These are phyloP conservation scores for Dexiosoma caninum DNA, from an alignment of 2,888 invertebrate genomes.

Conservation along the genomic window DNA sequence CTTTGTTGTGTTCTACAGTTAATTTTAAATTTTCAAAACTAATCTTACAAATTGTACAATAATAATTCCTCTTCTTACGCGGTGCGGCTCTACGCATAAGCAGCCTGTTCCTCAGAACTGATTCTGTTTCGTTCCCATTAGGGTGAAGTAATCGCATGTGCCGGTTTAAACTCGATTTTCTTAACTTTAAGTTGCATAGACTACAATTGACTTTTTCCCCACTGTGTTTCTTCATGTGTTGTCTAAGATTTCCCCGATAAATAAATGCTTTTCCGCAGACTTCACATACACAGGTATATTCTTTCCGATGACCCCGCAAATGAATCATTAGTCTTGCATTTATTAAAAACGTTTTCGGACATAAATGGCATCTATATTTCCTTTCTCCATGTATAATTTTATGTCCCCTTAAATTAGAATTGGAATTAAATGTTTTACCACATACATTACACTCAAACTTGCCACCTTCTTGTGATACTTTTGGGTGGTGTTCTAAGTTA, in stretches of 20 bases:
- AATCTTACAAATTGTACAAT: not conserved
- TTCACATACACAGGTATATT: slow-evolving; percentile 26
- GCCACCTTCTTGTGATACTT: not conserved
- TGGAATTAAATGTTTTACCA: not conserved
- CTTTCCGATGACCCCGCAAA: not conserved
- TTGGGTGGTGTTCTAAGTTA: not conserved
- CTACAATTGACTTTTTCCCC: slow-evolving; percentile 22
- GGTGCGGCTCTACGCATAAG: not conserved
- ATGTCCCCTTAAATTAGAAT: not conserved
- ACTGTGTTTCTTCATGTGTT: slow-evolving; percentile 21
- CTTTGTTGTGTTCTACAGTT: slow-evolving; percentile 37
- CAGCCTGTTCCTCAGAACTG: not conserved
- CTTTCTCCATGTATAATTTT: slow-evolving; percentile 2
- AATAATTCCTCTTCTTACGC: not conserved
- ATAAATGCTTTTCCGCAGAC: slow-evolving; percentile 17
- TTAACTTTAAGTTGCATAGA: slow-evolving; percentile 32
- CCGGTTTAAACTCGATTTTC: not conserved
- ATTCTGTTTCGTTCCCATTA: not conserved
- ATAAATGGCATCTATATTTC: slow-evolving; percentile 10
- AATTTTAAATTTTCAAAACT: slow-evolving; percentile 53
- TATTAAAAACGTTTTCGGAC: not conserved
- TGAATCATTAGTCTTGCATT: not conserved
- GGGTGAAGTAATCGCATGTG: slow-evolving; percentile 27
- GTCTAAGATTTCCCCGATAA: not conserved
- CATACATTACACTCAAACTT: slow-evolving; percentile 9